Evolutionary conservation across 2,113 vertebrate genomes (phyloP).

Genomic region (Aspiorhynchus laticeps): DNA sequence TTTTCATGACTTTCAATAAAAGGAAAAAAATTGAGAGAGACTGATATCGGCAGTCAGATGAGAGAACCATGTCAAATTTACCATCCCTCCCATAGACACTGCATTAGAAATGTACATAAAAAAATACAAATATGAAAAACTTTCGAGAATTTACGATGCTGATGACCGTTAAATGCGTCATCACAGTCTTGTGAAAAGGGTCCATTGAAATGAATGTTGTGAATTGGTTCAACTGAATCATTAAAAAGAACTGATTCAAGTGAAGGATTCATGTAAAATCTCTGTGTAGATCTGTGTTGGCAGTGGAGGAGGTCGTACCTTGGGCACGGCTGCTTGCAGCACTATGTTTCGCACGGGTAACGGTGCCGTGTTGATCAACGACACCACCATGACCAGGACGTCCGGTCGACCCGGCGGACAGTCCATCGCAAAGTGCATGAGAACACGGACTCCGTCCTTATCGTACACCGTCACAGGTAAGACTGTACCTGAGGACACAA

Average conservation of each 20-base stretch:
- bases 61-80: too few relatives aligned
- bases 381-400: slow-evolving; percentile 91
- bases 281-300: neutral
- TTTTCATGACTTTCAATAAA: too few relatives aligned
- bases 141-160: too few relatives aligned
- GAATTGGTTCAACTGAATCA: neutral
- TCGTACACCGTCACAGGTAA: slow-evolving; percentile 92
- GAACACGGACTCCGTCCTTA: slow-evolving; percentile 90
- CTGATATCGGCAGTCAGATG: too few relatives aligned
- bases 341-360: slow-evolving; percentile 83
- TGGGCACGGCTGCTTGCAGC: slow-evolving; percentile 93
- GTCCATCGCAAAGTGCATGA: slow-evolving; percentile 92
- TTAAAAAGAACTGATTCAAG: neutral
- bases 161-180: too few relatives aligned
- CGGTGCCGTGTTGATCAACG: slow-evolving; percentile 91
- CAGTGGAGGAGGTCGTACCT: slow-evolving; percentile 73
- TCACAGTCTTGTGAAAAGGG: too few relatives aligned
- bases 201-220: neutral
- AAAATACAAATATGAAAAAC: too few relatives aligned
- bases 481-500: slow-evolving; percentile 78
- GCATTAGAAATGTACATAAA: too few relatives aligned
- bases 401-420: slow-evolving; percentile 84
- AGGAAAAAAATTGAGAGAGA: too few relatives aligned
- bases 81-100: too few relatives aligned
- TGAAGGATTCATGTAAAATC: neutral